Base-by-base conservation (phyloP, 2,888 invertebrate genomes). In the Heliconius cydno region DNA sequence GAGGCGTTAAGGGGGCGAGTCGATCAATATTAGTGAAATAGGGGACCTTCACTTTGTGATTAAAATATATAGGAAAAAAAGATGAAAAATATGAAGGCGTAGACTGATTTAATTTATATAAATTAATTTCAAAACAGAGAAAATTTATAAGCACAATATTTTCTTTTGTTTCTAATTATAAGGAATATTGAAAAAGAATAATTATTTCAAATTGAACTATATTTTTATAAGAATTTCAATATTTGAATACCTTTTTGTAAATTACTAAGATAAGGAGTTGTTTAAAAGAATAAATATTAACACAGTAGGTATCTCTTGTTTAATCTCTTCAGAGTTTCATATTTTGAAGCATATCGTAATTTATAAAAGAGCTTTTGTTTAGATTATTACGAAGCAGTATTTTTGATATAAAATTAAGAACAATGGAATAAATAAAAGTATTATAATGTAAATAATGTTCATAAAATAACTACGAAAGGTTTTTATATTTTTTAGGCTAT, bases 301-400 rank as follows among this genome's bases (percentile, higher is more conserved):
- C 34, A 34, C 52, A 28, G 72, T 28, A 28, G 28, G 28, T 73
- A n/a, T n/a, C 57, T 34, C 30, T 19, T 73, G 34, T 57, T n/a
- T n/a, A 57, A 57, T 73, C 72, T 73, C 34, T 57, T 73, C 34
- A n/a, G 72, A 57, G 60, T 57, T 73, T 57, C 34, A n/a, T 68
- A 73, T 73, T 73, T 60, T 57, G 57, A 73, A 73, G 34, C 57
- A 60, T 57, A 57, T 73, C 57, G 57, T 57, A 57, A 73, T 73
- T 72, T 57, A 30, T 73, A 57, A 60, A 73, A 34, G 57, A 73
- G 72, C 72, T 73, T 71, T 72, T 73, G 72, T n/a, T n/a, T 57
- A 73, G 34, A 57, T 34, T 22, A n/a, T 72, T 52, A 52, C 52
- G 52, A 52, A 52, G 52, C 52, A 19, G 52, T 19, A 52, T 52